Base-by-base conservation (phyloP, 2,888 invertebrate species). In the Trachelus troglodyta region DNA sequence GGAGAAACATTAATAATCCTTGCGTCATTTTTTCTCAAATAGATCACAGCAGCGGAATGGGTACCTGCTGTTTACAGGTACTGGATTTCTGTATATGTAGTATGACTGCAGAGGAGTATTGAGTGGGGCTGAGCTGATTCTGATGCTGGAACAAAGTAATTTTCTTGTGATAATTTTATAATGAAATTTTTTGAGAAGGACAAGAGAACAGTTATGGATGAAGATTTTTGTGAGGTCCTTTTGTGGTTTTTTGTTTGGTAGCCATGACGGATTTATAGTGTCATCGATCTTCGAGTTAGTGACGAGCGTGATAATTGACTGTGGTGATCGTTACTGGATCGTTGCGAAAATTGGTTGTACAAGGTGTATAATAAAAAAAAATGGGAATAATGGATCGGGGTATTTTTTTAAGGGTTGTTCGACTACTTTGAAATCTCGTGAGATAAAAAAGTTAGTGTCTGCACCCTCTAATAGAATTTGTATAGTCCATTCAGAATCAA, bases 1-100 rank as follows among this genome's bases (percentile, higher is more conserved):
- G 80, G 83, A 81, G 83, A 82, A 86, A 86, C 87, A 87, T 86
- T 86, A 87, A 87, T 87, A 85, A 87, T 84, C 83, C 84, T 81
- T 81, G 81, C 81, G 56, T 56, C 56, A 56, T 56, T 56, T 56
- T 56, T 56, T 56, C 23, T 56, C 23, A 56, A 56, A 56, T 56
- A 56, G 56, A 56, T 56, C 56, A 56, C 23, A 56, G 56, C 23
- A 56, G 9, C 56, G 56, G 56, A 56, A 56, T 23, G 56, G 56
- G 56, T 56, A 23, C 56, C 56, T 56, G 56, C 56, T 56, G 23
- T 56, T 56, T 56, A 56, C 56, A 23, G 56, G 56, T 56, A 56
- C 56, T 56, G 56, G 56, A 23, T 56, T 23, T 23, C 40, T 40
- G 23, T 56, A 56, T 56, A 40, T 40, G 23, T 56, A 56, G 1